phyloP scores from a whole-genome alignment of 2,113 vertebrate genomes.

The Peucedramus taeniatus region DNA sequence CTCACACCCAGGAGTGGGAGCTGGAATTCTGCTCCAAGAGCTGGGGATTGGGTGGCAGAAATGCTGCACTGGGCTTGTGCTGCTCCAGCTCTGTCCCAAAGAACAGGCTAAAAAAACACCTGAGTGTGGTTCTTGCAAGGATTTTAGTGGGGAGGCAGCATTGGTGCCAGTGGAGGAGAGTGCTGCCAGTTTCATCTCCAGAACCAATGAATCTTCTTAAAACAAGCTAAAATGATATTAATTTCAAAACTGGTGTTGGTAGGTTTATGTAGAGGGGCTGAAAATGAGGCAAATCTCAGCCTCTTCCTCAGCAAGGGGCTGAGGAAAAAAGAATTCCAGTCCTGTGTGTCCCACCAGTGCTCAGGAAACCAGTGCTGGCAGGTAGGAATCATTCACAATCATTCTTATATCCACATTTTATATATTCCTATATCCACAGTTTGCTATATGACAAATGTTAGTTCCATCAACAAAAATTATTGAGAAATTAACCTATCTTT shows the following conservation, averaged over 20 bases:
- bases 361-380: neutral
- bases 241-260: neutral
- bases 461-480: neutral
- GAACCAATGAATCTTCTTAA: neutral
- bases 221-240: neutral
- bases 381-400: neutral
- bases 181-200: neutral
- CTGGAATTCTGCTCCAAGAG: neutral
- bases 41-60: neutral
- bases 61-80: accelerated
- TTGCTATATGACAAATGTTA: neutral
- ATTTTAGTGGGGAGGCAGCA: neutral
- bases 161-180: neutral
- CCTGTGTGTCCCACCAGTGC: neutral
- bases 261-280: neutral
- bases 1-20: neutral
- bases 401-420: neutral
- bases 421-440: neutral
- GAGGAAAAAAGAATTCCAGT: neutral
- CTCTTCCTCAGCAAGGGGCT: neutral
- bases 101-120: neutral
- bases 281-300: neutral
- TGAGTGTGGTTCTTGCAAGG: neutral
- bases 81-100: neutral
- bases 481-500: neutral